These are phyloP conservation scores for Eleginops maclovinus DNA, from an alignment of 2,113 vertebrate genomes.

Conservation along the genomic window DNA sequence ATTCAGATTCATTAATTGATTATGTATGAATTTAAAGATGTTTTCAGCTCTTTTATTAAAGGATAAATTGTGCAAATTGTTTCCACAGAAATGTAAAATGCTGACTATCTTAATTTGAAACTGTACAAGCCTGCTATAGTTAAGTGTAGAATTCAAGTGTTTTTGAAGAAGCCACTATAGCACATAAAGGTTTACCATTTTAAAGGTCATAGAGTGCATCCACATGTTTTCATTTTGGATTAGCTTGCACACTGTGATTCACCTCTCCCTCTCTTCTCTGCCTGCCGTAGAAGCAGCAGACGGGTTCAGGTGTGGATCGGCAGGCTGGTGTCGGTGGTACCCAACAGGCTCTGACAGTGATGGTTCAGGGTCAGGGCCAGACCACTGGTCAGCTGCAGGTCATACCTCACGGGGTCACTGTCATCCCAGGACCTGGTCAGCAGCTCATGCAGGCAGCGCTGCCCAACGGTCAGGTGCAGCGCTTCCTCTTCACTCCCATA, in stretches of 20 bases:
- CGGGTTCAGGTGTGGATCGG: conserved; percentile 64
- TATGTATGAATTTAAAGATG: background rate
- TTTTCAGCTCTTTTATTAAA: background rate
- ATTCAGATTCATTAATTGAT: background rate
- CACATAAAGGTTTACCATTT: background rate
- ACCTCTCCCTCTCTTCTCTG: background rate
- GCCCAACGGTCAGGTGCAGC: conserved; percentile 96
- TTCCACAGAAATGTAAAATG: background rate
- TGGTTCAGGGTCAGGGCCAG: conserved; percentile 99
- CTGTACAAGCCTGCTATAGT: background rate
- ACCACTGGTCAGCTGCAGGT: conserved; percentile 96
- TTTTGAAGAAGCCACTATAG: background rate
- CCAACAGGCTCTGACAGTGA: conserved; percentile 94
- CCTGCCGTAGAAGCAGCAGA: conserved; percentile 77
- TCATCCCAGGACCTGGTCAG: conserved; percentile 97
- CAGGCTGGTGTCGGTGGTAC: conserved; percentile 78
- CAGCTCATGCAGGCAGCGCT: conserved; percentile 98
- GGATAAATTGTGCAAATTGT: background rate
- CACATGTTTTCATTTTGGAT: conserved; percentile 9
- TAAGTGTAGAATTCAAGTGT: background rate
- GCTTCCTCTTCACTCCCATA: conserved; percentile 96
- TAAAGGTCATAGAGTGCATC: too few relatives aligned
- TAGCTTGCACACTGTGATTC: background rate
- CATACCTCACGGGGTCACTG: conserved; percentile 95
- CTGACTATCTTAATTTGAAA: background rate